Percentiles rank a stretch among this genome's conserved stretches.
These are phyloP conservation scores for Plectropomus leopardus DNA, from an alignment of 2,113 vertebrate species.

Conservation along the genomic window DNA sequence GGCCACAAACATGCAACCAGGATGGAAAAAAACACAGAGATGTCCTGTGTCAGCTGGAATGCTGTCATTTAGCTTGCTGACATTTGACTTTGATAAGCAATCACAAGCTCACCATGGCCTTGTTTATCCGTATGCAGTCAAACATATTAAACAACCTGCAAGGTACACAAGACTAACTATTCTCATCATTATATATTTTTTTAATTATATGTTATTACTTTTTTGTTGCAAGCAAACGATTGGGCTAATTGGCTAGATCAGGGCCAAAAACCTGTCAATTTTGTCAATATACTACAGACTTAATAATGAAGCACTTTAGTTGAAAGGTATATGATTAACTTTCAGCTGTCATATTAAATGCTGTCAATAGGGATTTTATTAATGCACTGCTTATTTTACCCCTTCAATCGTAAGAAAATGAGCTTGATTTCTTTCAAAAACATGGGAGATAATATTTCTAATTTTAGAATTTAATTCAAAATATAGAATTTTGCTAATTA, in stretches of 20 bases:
- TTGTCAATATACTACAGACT: background rate
- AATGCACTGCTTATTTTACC: too few relatives aligned
- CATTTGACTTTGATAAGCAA: background rate
- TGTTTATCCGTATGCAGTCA: background rate
- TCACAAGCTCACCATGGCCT: background rate
- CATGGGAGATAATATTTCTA: too few relatives aligned
- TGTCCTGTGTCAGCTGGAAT: background rate
- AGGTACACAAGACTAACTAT: background rate
- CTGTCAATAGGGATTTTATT: background rate
- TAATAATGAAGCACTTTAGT: background rate
- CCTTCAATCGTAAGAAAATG: too few relatives aligned
- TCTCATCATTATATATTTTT: background rate
- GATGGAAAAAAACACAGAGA: background rate
- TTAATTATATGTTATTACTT: background rate
- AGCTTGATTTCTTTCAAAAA: too few relatives aligned
- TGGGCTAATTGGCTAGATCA: background rate
- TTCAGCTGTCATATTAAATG: background rate
- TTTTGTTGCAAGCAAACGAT: background rate
- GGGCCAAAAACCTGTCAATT: background rate
- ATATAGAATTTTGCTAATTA: too few relatives aligned
- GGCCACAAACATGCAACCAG: background rate
- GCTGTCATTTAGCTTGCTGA: background rate
- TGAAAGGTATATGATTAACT: background rate
- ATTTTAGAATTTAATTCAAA: too few relatives aligned
- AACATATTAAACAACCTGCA: background rate